Base-by-base conservation (phyloP, 2,888 invertebrate genomes). In the Nomada ferruginata region DNA sequence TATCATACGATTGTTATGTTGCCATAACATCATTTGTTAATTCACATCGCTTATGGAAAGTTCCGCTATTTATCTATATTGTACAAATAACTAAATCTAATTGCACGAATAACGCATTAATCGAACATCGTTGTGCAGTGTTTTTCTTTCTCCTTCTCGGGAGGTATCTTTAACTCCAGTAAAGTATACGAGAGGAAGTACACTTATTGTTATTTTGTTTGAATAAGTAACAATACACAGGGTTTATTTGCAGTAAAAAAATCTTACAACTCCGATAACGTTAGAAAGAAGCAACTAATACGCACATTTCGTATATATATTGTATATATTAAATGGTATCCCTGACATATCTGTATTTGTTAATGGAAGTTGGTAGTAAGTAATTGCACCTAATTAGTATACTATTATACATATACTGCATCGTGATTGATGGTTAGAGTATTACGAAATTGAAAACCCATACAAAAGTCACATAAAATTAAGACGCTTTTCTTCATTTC, bases 41-140 rank as follows among this genome's bases (percentile, higher is more conserved):
- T 80, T 84, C 97, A 71, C 71, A 82, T 76, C 5, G 82, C 82
- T 83, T 97, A 97, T 42, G 94, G 74, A 96, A 96, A 87, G 95
- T 69, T 79, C 78, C 65, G 75, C 76, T 78, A 82, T 74, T 84
- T 79, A 82, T 66, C 59, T 73, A 53, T 7, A 72, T 68, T 55
- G 61, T 69, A 66, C 42, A 60, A 84, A 65, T 85, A 84, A 87
- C 74, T 76, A 71, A 69, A 82, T 73, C 69, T 76, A 78, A 76
- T 65, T 82, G 87, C 87, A 85, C 84, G 73, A 71, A 61, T 75
- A 84, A 71, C 69, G 63, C 76, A 83, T 87, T 85, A 86, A 86
- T 86, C 72, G 61, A 66, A 79, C 42, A 72, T 77, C 52, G 76
- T 80, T 71, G 57, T 64, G 53, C 61, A 61, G 57, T 79, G 64